Percentiles rank a stretch among this genome's conserved stretches.
phyloP scores from a whole-genome alignment of 2,888 invertebrate genomes.

The Bombylius discolor region DNA sequence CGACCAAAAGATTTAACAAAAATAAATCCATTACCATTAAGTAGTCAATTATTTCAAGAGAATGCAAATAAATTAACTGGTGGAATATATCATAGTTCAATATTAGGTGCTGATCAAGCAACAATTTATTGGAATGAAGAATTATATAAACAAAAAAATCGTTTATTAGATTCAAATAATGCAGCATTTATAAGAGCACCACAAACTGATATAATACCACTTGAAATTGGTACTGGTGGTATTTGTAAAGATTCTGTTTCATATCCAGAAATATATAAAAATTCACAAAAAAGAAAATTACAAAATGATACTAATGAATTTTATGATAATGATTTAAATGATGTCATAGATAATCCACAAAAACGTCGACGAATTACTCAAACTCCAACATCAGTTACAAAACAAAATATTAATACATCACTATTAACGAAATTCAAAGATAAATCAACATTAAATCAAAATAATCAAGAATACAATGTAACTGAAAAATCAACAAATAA shows the following conservation, averaged over 20 bases:
- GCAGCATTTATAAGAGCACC: conserved; percentile 29
- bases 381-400: not conserved
- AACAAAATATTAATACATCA: conserved; percentile 5
- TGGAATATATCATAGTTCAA: conserved; percentile 29
- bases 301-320: conserved; percentile 2
- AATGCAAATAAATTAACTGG: conserved; percentile 24
- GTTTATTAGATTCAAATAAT: conserved; percentile 21
- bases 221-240: not conserved
- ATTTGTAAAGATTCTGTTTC: conserved; percentile 16
- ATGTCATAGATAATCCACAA: conserved; percentile 11
- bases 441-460: not conserved
- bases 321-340: not conserved
- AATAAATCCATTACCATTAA: conserved; percentile 26
- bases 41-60: conserved; percentile 28
- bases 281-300: conserved; percentile 21
- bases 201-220: conserved; percentile 16
- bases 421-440: conserved; percentile 9
- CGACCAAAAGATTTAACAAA: conserved; percentile 8
- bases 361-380: conserved; percentile 8
- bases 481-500: not conserved
- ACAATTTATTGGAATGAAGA: conserved; percentile 23
- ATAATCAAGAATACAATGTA: not conserved
- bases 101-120: conserved; percentile 27
- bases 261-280: conserved; percentile 22
- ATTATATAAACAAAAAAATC: conserved; percentile 7